Base-by-base conservation (phyloP, 53 echinoderm and acorn worm genomes). In the Pentamera pediparva region DNA sequence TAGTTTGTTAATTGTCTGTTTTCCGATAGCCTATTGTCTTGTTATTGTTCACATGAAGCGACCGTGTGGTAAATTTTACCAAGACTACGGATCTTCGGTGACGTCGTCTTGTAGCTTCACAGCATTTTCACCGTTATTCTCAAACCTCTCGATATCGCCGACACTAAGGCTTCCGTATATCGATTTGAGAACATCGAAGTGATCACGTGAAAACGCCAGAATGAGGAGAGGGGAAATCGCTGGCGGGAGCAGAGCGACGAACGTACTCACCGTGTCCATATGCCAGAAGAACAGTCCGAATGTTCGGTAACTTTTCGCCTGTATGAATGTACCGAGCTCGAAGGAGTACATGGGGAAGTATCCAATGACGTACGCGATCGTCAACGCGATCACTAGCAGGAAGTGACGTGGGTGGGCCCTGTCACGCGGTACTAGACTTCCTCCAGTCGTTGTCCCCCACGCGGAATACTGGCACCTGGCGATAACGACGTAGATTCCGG, bases 401-500 rank as follows among this genome's bases (percentile, higher is more conserved):
- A 43, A 67, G 41, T 67, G 45, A 15, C 41, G 39, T 39, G 67
- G 67, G 18, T 67, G 45, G 25, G 24, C 1, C 5, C 28, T 10
- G 45, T 67, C 67, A 43, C 67, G 67, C 45, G 41, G 67, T 28
- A 67, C 67, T 67, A 67, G 67, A 67, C 67, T 67, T 6, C 15
- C 45, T 27, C 67, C 67, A 12, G 67, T 25, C 45, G 67, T 67
- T 41, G 41, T 41, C 2, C 67, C 67, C 67, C 67, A 67, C 3
- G 39, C 29, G 6, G 43, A 25, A 18, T 67, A 67, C 45, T 47
- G 39, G 24, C 26, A 67, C 37, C 29, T 67, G 4, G 17, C 38
- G 40, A 45, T 30, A 3, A 29, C 11, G 21, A 67, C 45, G 15
- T 67, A 67, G 4, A 67, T 39, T 21, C 67, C 67, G 1, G 67